Conservation (phyloP, 2,888 invertebrate genomes). For the Sinotaia quadrata region DNA sequence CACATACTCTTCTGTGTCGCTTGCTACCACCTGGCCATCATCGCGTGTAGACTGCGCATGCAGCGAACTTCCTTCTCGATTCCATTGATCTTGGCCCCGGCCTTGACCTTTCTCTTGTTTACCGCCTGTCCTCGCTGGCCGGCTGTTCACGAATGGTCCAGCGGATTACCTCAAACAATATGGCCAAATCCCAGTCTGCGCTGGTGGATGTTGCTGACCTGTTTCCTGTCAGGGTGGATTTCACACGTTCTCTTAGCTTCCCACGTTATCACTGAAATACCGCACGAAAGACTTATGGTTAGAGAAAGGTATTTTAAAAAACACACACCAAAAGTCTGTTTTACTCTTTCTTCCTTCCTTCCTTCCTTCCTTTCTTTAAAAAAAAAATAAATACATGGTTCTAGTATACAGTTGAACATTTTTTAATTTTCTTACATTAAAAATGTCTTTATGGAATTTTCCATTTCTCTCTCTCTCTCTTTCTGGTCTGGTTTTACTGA, state of each 20-base stretch:
- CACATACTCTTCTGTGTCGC: slow-evolving; percentile 9
- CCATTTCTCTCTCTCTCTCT: too few relatives aligned
- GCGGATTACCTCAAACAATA: neutral
- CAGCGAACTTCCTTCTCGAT: slow-evolving; percentile 29
- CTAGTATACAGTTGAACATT: too few relatives aligned
- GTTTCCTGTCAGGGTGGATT: slow-evolving; percentile 20
- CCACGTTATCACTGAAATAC: slow-evolving; percentile 21
- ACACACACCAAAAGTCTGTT: too few relatives aligned
- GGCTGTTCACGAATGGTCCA: neutral
- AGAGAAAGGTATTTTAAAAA: slow-evolving; percentile 32
- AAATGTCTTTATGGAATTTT: too few relatives aligned
- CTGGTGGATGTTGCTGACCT: slow-evolving; percentile 15
- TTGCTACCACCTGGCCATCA: slow-evolving; percentile 29
- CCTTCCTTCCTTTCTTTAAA: too few relatives aligned
- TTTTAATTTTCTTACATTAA: too few relatives aligned
- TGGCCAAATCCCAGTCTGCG: slow-evolving; percentile 3
- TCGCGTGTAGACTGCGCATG: slow-evolving; percentile 31
- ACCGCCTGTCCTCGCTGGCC: slow-evolving; percentile 5
- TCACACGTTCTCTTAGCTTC: slow-evolving; percentile 26
- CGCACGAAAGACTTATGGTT: slow-evolving; percentile 35
- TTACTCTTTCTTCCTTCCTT: too few relatives aligned
- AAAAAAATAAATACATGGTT: too few relatives aligned
- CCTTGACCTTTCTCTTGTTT: slow-evolving; percentile 20
- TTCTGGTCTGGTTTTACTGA: too few relatives aligned
- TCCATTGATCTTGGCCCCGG: slow-evolving; percentile 27